Conservation (phyloP, 2,113 vertebrate species). For the Ifrita kowaldi region DNA sequence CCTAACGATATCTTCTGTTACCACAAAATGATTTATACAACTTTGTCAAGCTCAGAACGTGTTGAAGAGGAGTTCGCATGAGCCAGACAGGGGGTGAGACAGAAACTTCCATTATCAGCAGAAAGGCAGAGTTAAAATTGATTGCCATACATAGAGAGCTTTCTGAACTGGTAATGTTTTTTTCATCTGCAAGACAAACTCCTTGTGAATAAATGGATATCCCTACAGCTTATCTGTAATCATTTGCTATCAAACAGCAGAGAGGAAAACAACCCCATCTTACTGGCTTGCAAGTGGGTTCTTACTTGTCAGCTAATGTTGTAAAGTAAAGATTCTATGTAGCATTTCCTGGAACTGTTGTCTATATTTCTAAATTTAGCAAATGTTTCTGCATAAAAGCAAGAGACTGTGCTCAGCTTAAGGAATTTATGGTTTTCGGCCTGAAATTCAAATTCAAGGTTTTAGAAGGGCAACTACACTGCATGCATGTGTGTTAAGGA, state of each 20-base stretch:
- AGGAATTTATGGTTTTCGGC: neutral
- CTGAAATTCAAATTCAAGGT: neutral
- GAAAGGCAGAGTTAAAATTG: constrained; percentile 47
- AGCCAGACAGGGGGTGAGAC: neutral
- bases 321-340: neutral
- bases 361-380: constrained; percentile 23
- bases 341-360: neutral
- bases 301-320: neutral
- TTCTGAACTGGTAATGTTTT: constrained; percentile 1
- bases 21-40: constrained; percentile 22
- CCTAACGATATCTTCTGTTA: neutral
- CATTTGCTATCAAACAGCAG: constrained; percentile 31
- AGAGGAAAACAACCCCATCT: neutral
- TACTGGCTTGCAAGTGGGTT: neutral
- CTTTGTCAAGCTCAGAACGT: neutral
- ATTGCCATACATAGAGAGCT: neutral
- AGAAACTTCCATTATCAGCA: constrained; percentile 41
- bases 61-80: neutral
- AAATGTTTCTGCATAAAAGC: neutral
- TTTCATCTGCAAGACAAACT: constrained; percentile 26
- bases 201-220: constrained; percentile 28
- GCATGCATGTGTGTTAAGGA: neutral
- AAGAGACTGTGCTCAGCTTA: neutral
- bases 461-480: neutral
- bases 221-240: constrained; percentile 46